A percentile compares a stretch with the other conserved stretches of the same genome.
These are phyloP conservation scores for Centropus bengalensis DNA, from an alignment of 2,113 vertebrate genomes.

Conservation along the genomic window DNA sequence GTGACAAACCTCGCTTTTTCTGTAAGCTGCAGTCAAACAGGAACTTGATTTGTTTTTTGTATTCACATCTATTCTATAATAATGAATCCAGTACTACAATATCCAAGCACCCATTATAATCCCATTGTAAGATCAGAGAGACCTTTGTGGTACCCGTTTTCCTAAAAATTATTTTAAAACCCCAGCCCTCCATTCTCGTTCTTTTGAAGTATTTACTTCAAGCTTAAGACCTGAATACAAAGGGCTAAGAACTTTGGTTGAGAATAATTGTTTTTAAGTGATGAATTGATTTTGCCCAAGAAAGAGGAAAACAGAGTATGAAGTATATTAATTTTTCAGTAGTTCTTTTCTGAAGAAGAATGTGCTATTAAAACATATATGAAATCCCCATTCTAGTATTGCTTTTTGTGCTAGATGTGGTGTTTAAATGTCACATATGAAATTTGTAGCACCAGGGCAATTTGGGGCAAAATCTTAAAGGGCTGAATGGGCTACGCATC, in stretches of 20 bases:
- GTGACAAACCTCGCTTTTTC: conserved; percentile 58
- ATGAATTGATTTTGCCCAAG: neutral
- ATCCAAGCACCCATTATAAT: conserved; percentile 30
- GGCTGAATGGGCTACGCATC: neutral
- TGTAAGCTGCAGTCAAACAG: conserved; percentile 65
- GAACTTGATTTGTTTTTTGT: conserved; percentile 65
- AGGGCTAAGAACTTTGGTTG: neutral
- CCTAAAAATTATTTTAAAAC: conserved; percentile 37
- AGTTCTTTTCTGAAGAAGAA: neutral
- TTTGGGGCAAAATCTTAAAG: neutral
- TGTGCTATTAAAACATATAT: neutral
- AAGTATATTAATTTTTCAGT: neutral
- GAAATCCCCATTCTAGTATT: neutral
- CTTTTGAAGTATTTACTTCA: conserved; percentile 73
- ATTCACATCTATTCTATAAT: conserved; percentile 63
- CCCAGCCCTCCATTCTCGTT: neutral
- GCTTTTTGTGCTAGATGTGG: neutral
- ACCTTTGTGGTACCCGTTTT: conserved; percentile 64
- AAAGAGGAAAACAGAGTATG: neutral
- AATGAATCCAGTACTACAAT: conserved; percentile 41
- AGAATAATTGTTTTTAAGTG: neutral
- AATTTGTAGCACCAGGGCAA: neutral
- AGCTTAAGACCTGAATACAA: conserved; percentile 53
- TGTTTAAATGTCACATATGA: neutral
- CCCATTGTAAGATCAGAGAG: conserved; percentile 55